Percentiles rank a stretch among this genome's conserved stretches.
phyloP scores from a whole-genome alignment of 2,888 invertebrate genomes.

The Eubasilissa splendida region DNA sequence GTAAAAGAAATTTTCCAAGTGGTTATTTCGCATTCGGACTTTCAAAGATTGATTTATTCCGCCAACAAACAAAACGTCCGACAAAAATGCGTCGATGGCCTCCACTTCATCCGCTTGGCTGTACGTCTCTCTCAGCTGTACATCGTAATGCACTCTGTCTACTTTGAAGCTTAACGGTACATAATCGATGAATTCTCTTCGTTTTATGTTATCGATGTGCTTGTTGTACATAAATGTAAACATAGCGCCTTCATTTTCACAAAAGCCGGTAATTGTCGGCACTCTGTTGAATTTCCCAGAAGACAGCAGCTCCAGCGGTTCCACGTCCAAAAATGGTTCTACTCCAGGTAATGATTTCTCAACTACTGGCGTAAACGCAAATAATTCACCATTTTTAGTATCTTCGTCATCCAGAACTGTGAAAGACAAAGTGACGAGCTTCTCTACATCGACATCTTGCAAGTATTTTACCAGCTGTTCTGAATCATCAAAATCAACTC shows the following conservation, averaged over 20 bases:
- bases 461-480: conserved; percentile 63
- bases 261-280: conserved; percentile 72
- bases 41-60: conserved; percentile 60
- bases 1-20: conserved; percentile 60
- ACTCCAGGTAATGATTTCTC: conserved; percentile 62
- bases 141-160: conserved; percentile 59
- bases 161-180: conserved; percentile 67
- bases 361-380: conserved; percentile 67
- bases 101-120: conserved; percentile 58
- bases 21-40: conserved; percentile 53
- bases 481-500: conserved; percentile 61
- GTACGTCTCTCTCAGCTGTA: conserved; percentile 60
- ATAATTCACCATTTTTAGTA: conserved; percentile 59
- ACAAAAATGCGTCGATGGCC: conserved; percentile 62
- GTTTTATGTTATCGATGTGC: conserved; percentile 63
- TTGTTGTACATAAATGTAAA: conserved; percentile 66
- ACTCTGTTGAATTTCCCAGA: conserved; percentile 65
- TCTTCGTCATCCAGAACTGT: conserved; percentile 15
- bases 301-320: conserved; percentile 68
- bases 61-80: conserved; percentile 63
- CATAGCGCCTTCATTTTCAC: conserved; percentile 72
- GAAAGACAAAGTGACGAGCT: conserved; percentile 21
- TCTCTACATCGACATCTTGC: conserved; percentile 39
- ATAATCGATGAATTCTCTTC: conserved; percentile 66
- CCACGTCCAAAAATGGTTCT: conserved; percentile 66